phyloP scores from a whole-genome alignment of 1,140 invertebrate genomes.

The Cryptotermes secundus region DNA sequence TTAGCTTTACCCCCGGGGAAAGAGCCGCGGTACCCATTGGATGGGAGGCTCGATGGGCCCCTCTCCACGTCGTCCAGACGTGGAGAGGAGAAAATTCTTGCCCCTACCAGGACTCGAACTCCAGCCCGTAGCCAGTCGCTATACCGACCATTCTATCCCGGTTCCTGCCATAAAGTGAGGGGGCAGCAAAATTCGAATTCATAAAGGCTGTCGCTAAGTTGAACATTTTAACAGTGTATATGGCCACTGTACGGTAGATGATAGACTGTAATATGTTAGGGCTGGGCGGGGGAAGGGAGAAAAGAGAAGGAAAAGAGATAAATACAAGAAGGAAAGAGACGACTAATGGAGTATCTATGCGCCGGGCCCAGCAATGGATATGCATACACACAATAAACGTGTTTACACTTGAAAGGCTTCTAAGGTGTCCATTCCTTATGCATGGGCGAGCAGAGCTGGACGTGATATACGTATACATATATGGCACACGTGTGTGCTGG shows the following conservation, averaged over 20 bases:
- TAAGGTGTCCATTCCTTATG: conserved; percentile 3
- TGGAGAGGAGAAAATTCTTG: no score
- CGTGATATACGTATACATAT: background rate
- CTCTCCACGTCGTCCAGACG: no score
- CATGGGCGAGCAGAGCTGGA: background rate
- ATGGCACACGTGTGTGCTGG: background rate
- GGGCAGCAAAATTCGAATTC: no score
- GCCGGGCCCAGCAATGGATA: background rate
- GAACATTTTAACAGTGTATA: conserved; percentile 13
- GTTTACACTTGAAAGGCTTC: background rate
- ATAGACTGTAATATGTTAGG: background rate
- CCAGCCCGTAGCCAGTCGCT: no score
- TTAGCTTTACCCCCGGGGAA: no score
- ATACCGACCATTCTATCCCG: no score
- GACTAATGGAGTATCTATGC: conserved; percentile 8
- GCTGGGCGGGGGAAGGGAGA: background rate
- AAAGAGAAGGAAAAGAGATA: background rate
- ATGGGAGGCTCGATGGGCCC: no score
- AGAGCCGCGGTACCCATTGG: no score
- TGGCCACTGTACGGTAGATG: background rate
- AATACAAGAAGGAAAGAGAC: background rate
- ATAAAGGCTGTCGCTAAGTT: no score
- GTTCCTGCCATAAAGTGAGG: no score
- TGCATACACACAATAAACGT: background rate
- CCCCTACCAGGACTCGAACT: no score